A percentile compares a stretch with the other conserved stretches of the same genome.
Conservation (phyloP, 2,888 invertebrate species). For the Choristoneura rosaceana region DNA sequence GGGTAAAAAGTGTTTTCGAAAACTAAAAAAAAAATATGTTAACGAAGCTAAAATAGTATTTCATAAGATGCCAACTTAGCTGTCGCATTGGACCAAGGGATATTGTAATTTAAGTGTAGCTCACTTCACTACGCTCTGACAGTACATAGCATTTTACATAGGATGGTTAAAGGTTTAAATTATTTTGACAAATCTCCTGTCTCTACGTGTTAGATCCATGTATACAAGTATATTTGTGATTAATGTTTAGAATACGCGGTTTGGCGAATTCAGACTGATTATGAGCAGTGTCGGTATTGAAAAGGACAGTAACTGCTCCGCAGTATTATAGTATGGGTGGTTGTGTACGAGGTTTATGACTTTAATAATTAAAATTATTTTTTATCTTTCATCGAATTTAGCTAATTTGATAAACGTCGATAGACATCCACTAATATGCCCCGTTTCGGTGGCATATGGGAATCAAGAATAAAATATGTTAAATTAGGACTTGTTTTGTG, state of each 20-base stretch:
- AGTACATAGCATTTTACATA: conserved; percentile 70
- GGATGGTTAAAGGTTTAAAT: conserved; percentile 46
- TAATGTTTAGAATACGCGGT: conserved; percentile 71
- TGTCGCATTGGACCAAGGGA: conserved; percentile 82
- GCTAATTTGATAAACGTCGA: background rate
- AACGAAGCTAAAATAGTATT: conserved; percentile 65
- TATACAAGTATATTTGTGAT: conserved; percentile 80
- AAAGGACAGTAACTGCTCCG: conserved; percentile 56
- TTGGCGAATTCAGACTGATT: conserved; percentile 77
- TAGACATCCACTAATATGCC: background rate
- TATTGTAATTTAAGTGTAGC: conserved; percentile 76
- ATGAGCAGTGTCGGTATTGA: conserved; percentile 60
- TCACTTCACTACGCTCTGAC: conserved; percentile 78
- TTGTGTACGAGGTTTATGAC: conserved; percentile 48
- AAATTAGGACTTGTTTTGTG: conserved; percentile 1
- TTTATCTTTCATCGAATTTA: background rate
- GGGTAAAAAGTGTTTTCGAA: conserved; percentile 48
- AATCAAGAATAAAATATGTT: background rate
- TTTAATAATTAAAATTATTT: background rate
- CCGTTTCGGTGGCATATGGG: background rate
- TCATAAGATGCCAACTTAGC: conserved; percentile 81
- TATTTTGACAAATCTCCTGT: conserved; percentile 73
- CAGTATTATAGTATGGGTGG: conserved; percentile 71
- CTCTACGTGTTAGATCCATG: conserved; percentile 77
- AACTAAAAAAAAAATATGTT: conserved; percentile 49